Conservation (phyloP, 2,888 invertebrate species). For the Elegia similella region DNA sequence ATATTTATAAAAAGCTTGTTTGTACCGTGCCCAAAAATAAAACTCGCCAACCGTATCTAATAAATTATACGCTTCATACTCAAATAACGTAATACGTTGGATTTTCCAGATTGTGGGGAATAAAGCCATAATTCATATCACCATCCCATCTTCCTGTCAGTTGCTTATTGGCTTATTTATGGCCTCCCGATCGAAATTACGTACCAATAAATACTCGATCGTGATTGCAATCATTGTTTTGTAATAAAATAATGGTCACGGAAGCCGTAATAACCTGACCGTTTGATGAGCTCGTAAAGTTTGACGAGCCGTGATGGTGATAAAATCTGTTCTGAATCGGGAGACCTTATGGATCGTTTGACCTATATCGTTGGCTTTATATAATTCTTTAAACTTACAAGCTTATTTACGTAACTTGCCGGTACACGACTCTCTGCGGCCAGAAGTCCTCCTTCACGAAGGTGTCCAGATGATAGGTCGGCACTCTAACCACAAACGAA, state of each 20-base stretch:
- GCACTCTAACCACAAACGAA: too few species aligned
- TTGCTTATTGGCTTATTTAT: conserved; percentile 18
- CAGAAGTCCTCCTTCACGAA: too few species aligned
- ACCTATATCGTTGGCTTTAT: neutral
- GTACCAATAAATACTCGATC: conserved; percentile 15
- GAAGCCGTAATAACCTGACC: conserved; percentile 4
- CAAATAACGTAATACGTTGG: conserved; percentile 5
- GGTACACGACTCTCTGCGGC: too few species aligned
- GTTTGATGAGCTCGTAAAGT: conserved; percentile 7
- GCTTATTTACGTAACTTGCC: too few species aligned
- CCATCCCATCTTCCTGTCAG: conserved; percentile 16
- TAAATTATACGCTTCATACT: conserved; percentile 3
- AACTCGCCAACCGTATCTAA: neutral
- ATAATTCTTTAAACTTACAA: neutral
- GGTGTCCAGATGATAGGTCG: too few species aligned
- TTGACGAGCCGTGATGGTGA: conserved; percentile 7
- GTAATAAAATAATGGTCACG: conserved; percentile 12
- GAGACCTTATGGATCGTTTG: conserved; percentile 2
- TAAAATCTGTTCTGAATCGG: neutral
- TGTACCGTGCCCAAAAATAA: neutral
- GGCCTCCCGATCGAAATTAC: conserved; percentile 15
- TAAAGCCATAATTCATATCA: conserved; percentile 16
- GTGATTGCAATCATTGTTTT: conserved; percentile 18
- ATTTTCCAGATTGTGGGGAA: conserved; percentile 9
- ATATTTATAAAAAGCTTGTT: neutral